Evolutionary conservation across 2,113 vertebrate species (phyloP).

Genomic region (Oncorhynchus keta): DNA sequence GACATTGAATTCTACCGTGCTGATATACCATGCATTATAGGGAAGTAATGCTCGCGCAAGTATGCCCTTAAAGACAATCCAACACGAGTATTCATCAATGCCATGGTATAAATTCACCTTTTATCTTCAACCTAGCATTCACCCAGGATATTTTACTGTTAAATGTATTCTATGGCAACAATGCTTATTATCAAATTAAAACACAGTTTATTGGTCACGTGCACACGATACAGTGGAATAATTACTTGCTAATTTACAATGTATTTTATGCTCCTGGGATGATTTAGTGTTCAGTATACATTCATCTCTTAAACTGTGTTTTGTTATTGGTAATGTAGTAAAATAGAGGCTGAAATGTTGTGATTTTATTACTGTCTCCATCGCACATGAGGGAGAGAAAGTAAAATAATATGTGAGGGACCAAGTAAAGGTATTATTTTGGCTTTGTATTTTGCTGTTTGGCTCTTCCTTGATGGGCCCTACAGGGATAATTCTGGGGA

Average conservation of each 20-base stretch:
- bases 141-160: neutral
- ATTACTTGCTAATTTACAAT: too few relatives aligned
- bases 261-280: neutral
- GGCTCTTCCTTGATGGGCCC: slow-evolving; percentile 69
- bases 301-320: neutral
- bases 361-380: neutral
- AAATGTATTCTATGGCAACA: neutral
- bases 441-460: neutral
- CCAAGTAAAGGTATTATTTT: neutral
- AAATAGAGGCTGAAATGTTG: neutral
- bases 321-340: neutral
- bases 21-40: too few relatives aligned
- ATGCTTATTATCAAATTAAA: neutral
- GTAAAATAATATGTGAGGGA: neutral
- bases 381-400: neutral
- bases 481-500: slow-evolving; percentile 93
- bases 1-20: too few relatives aligned
- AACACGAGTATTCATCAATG: too few relatives aligned
- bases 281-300: neutral
- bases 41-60: too few relatives aligned
- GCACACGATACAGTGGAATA: too few relatives aligned
- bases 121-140: neutral
- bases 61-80: too few relatives aligned
- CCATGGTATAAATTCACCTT: too few relatives aligned
- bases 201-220: too few relatives aligned